Conservation (phyloP, 2,888 invertebrate species). For the Allacma fusca region DNA sequence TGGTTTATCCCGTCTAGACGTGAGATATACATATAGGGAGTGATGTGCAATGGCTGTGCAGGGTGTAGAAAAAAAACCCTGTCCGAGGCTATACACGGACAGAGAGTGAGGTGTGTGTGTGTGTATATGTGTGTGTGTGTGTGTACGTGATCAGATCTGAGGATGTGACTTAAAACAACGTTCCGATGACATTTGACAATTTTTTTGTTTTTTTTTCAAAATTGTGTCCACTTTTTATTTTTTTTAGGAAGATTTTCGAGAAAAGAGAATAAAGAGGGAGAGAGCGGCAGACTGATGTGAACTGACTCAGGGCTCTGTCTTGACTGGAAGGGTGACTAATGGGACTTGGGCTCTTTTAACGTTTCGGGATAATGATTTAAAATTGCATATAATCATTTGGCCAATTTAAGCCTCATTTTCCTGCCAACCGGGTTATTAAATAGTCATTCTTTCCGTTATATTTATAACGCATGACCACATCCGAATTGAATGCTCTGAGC, state of each 20-base stretch:
- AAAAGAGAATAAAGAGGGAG: conserved; percentile 23
- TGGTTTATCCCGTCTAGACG: not conserved
- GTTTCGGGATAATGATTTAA: conserved; percentile 62
- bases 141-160: too few relatives aligned
- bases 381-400: conserved; percentile 62
- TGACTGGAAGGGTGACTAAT: conserved; percentile 62
- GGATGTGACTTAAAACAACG: not conserved
- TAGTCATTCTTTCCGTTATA: conserved; percentile 62
- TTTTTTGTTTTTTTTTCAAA: not conserved
- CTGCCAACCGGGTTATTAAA: conserved; percentile 62
- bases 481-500: conserved; percentile 44
- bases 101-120: not conserved
- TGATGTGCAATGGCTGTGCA: not conserved
- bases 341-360: conserved; percentile 62
- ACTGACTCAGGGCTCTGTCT: conserved; percentile 59
- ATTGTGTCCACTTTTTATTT: not conserved
- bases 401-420: conserved; percentile 62
- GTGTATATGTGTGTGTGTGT: not conserved
- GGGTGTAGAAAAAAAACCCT: too few relatives aligned
- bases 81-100: too few relatives aligned
- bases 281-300: conserved; percentile 52
- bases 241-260: not conserved
- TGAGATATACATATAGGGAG: not conserved
- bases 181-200: not conserved
- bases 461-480: conserved; percentile 62